Conservation (phyloP, 64 coral and sea anemone species). For the Stichodactyla helianthus region DNA sequence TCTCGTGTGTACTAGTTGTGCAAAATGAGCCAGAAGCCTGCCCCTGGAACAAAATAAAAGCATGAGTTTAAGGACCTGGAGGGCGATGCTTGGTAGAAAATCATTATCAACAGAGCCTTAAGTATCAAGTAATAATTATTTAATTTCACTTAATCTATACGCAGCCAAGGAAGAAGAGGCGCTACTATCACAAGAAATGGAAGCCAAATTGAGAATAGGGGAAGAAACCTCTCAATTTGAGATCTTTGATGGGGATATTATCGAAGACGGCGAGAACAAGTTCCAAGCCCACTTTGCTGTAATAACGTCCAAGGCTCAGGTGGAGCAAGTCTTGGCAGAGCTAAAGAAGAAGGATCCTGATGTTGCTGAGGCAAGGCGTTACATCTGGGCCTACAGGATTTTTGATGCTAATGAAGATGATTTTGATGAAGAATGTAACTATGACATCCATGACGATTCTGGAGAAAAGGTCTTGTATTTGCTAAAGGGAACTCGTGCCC, state of each 20-base stretch:
- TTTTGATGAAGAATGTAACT: not conserved
- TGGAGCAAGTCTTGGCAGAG: not conserved
- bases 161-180: not conserved
- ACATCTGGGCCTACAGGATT: conserved; percentile 4
- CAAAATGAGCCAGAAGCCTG: no score
- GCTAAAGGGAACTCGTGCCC: not conserved
- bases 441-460: not conserved
- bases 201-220: not conserved
- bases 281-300: conserved; percentile 4
- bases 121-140: not conserved
- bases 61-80: not conserved
- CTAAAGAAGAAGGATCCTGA: not conserved
- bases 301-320: not conserved
- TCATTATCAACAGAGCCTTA: not conserved
- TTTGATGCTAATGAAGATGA: not conserved
- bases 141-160: not conserved
- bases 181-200: not conserved
- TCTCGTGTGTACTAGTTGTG: no score
- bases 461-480: not conserved
- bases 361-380: not conserved
- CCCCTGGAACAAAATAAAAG: no score
- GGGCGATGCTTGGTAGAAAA: not conserved
- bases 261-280: not conserved
- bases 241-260: not conserved
- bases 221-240: not conserved